A percentile compares a stretch with the other conserved stretches of the same genome.
Conservation (phyloP, 92 coral and sea anemone species). For the Epizoanthus stellaris region DNA sequence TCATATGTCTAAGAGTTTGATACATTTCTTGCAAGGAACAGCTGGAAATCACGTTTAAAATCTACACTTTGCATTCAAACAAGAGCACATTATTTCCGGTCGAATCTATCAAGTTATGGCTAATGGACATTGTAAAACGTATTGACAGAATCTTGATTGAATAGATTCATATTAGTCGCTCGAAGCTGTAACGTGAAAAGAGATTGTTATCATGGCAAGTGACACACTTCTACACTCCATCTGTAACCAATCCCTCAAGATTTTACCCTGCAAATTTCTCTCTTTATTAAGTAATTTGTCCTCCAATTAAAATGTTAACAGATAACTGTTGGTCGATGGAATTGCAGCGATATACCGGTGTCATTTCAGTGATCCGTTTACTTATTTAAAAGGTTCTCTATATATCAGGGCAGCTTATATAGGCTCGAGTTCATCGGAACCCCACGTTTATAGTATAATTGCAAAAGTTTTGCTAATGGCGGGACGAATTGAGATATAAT, state of each 20-base stretch:
- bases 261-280: background rate
- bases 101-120: conserved; percentile 39
- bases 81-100: conserved; percentile 38
- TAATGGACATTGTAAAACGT: conserved; percentile 40
- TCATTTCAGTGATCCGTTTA: background rate
- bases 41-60: conserved; percentile 30
- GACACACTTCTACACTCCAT: conserved; percentile 20
- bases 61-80: conserved; percentile 25
- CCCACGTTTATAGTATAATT: background rate
- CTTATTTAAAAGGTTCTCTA: background rate
- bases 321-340: background rate
- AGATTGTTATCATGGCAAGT: conserved; percentile 25
- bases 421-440: conserved; percentile 10
- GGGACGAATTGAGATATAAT: background rate
- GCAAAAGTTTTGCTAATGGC: background rate
- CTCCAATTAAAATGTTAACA: background rate
- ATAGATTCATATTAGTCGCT: conserved; percentile 36
- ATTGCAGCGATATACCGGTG: background rate
- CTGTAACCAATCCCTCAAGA: conserved; percentile 14
- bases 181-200: conserved; percentile 14
- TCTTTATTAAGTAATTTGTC: background rate
- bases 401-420: conserved; percentile 17
- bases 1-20: background rate
- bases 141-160: conserved; percentile 35
- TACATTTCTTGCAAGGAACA: conserved; percentile 14